phyloP scores from a whole-genome alignment of 2,797 vertebrate species.

The Rhinella marina region DNA sequence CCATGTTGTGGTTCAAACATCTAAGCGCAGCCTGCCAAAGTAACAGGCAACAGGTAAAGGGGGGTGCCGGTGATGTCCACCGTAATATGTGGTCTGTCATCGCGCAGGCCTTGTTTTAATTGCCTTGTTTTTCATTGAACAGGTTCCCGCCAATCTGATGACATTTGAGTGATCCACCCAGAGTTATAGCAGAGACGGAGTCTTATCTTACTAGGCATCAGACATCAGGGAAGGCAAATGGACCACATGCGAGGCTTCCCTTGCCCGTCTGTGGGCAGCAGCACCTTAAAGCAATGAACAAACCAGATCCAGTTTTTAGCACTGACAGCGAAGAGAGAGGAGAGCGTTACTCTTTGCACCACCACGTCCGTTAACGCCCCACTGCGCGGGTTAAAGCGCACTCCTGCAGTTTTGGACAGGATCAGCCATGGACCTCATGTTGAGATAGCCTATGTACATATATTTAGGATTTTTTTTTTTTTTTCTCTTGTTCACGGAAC shows the following conservation, averaged over 20 bases:
- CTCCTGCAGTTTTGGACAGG: conserved; percentile 61
- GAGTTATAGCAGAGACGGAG: background rate
- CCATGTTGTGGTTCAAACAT: conserved; percentile 97
- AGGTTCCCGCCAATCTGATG: conserved; percentile 99
- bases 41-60: conserved; percentile 91
- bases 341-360: background rate
- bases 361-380: conserved; percentile 51
- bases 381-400: conserved; percentile 60
- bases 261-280: conserved; percentile 24
- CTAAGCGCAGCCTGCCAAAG: conserved; percentile 96
- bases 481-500: conserved; percentile 71
- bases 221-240: conserved; percentile 1
- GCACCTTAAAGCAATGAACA: conserved; percentile 61
- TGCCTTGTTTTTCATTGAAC: conserved; percentile 46
- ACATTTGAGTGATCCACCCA: conserved; percentile 87
- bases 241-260: conserved; percentile 11
- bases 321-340: conserved; percentile 34
- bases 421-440: conserved; percentile 74
- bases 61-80: accelerated
- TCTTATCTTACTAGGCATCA: conserved; percentile 11
- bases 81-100: background rate
- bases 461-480: conserved; percentile 60
- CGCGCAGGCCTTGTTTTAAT: background rate
- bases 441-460: conserved; percentile 56
- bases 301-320: conserved; percentile 36